phyloP scores from a whole-genome alignment of 2,113 vertebrate species.

The Rhynchopsitta pachyrhyncha region DNA sequence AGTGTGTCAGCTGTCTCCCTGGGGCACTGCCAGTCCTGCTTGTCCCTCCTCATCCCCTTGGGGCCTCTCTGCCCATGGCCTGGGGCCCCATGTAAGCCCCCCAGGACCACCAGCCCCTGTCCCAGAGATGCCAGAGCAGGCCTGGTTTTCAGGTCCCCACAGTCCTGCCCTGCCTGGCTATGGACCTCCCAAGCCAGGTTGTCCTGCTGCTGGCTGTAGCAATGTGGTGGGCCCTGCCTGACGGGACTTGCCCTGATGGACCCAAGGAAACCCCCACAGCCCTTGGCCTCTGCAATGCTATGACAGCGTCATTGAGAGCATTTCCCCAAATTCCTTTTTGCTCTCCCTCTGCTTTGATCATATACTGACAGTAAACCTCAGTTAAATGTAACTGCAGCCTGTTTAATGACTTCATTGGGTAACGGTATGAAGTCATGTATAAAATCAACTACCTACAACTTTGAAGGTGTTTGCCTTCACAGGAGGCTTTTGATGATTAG shows the following conservation, averaged over 20 bases:
- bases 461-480: neutral
- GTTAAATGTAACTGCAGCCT: neutral
- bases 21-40: neutral
- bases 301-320: neutral
- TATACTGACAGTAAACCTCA: neutral
- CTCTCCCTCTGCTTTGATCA: neutral
- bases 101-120: fast-evolving
- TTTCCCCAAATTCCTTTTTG: neutral
- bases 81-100: neutral
- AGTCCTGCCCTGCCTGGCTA: fast-evolving
- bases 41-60: neutral
- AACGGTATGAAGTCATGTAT: neutral
- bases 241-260: neutral
- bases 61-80: neutral
- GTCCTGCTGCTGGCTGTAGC: neutral
- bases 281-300: fast-evolving
- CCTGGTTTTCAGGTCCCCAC: neutral
- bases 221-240: neutral
- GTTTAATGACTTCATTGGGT: neutral
- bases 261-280: neutral
- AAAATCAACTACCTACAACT: neutral
- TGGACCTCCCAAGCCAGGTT: neutral
- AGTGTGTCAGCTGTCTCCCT: neutral
- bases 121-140: neutral
- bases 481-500: neutral